A percentile compares a stretch with the other conserved stretches of the same genome.
Conservation (phyloP, 2,113 vertebrate species). For the Fulmarus glacialis region DNA sequence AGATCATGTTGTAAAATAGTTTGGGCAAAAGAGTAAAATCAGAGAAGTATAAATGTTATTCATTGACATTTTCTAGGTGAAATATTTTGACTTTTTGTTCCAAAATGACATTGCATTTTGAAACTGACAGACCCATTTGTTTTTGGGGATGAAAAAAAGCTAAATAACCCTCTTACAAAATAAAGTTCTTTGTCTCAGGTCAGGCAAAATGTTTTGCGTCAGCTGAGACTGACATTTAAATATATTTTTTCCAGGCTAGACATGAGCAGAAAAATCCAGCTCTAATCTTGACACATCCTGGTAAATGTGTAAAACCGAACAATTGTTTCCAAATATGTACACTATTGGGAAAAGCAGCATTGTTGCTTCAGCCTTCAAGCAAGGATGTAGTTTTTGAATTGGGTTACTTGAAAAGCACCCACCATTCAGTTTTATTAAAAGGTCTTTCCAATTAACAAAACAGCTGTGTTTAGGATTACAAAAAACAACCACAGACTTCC, state of each 20-base stretch:
- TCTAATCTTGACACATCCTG: conserved; percentile 30
- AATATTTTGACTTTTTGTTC: conserved; percentile 64
- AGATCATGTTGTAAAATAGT: not conserved
- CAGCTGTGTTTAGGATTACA: conserved; percentile 51
- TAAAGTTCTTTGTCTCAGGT: conserved; percentile 37
- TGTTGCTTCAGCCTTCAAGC: conserved; percentile 6
- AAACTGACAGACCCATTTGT: conserved; percentile 40
- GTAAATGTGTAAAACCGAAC: conserved; percentile 20
- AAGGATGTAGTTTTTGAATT: conserved; percentile 17
- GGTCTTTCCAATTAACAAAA: conserved; percentile 52
- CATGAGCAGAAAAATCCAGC: not conserved
- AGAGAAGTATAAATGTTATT: conserved; percentile 52
- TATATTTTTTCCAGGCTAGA: conserved; percentile 34
- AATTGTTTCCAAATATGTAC: conserved; percentile 14
- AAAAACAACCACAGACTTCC: conserved; percentile 40
- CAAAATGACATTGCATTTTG: conserved; percentile 47
- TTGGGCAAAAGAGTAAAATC: conserved; percentile 14
- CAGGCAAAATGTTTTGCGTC: conserved; percentile 32
- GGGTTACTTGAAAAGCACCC: conserved; percentile 38
- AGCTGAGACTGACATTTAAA: conserved; percentile 57
- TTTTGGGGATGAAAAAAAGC: not conserved
- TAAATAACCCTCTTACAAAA: conserved; percentile 53
- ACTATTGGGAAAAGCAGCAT: not conserved
- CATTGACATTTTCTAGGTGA: conserved; percentile 53
- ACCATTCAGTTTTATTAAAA: conserved; percentile 3